Percentiles rank a stretch among this genome's conserved stretches.
phyloP scores from a whole-genome alignment of 2,797 vertebrate species.

The Alectoris magna region DNA sequence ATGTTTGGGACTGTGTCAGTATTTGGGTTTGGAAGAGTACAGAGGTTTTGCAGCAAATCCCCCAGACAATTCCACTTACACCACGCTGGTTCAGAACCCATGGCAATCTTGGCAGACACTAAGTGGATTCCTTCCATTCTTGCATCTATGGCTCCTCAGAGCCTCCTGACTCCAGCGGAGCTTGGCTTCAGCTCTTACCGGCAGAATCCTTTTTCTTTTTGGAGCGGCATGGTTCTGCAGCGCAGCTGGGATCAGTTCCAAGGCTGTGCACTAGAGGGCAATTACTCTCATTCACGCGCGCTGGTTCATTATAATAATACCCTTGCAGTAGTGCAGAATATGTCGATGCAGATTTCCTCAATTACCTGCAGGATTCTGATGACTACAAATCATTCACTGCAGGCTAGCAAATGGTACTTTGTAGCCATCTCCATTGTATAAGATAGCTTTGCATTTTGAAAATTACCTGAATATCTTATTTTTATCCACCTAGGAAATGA shows the following conservation, averaged over 20 bases:
- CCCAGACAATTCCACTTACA: neutral
- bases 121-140: neutral
- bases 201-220: neutral
- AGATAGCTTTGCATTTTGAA: slow-evolving; percentile 72
- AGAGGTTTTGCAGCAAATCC: neutral
- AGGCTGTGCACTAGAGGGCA: slow-evolving; percentile 75
- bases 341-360: slow-evolving; percentile 68
- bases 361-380: slow-evolving; percentile 76
- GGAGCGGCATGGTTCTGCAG: neutral
- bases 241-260: slow-evolving; percentile 60
- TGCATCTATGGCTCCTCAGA: neutral
- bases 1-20: neutral
- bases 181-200: neutral
- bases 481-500: slow-evolving; percentile 65
- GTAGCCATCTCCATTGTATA: slow-evolving; percentile 59
- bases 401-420: slow-evolving; percentile 70
- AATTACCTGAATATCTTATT: slow-evolving; percentile 76
- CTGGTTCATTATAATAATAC: slow-evolving; percentile 48
- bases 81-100: neutral
- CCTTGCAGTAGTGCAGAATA: slow-evolving; percentile 48
- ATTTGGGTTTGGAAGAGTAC: neutral
- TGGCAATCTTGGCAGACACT: fast-evolving
- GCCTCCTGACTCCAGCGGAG: neutral
- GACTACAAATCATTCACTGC: slow-evolving; percentile 73
- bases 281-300: neutral